Conservation (phyloP, 2,888 invertebrate species). For the Athalia circularis region DNA sequence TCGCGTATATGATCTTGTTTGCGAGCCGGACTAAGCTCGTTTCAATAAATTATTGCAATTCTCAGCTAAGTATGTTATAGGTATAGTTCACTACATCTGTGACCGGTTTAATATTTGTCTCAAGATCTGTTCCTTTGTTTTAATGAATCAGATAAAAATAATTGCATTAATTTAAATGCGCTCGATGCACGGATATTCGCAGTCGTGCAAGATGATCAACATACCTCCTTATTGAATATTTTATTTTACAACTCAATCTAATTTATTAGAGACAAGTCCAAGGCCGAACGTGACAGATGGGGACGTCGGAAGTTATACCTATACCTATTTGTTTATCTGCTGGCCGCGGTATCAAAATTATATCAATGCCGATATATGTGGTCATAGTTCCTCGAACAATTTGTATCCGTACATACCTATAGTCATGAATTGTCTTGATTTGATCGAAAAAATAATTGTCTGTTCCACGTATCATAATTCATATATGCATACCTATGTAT, state of each 20-base stretch:
- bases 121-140: constrained; percentile 18
- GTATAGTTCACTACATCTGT: constrained; percentile 9
- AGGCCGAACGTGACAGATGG: constrained; percentile 27
- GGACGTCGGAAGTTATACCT: constrained; percentile 3
- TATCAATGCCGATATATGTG: background rate
- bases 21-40: constrained; percentile 27
- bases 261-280: background rate
- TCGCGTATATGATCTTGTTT: background rate
- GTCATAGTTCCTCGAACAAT: constrained; percentile 17
- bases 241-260: background rate
- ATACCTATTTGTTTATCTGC: background rate
- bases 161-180: background rate
- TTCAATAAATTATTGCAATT: constrained; percentile 18
- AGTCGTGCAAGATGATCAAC: background rate
- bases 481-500: background rate
- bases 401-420: background rate
- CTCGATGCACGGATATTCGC: background rate
- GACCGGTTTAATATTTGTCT: background rate
- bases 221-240: no score
- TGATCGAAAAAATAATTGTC: constrained; percentile 24
- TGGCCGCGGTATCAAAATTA: background rate
- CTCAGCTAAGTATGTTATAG: no score
- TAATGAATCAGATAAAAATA: constrained; percentile 18
- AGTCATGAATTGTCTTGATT: constrained; percentile 15
- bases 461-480: background rate